phyloP scores from a whole-genome alignment of 2,888 invertebrate genomes.

The Petrolisthes cinctipes region DNA sequence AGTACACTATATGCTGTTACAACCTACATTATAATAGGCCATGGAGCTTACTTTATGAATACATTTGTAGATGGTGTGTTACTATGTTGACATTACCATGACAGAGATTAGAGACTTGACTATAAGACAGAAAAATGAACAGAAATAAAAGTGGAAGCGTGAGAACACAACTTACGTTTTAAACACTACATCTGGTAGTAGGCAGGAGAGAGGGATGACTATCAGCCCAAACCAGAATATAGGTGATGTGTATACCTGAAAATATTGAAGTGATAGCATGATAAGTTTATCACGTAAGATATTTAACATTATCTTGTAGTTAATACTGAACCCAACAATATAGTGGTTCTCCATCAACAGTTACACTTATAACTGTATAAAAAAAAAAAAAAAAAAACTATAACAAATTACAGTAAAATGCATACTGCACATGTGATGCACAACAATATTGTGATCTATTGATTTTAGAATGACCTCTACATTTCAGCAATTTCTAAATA shows the following conservation, averaged over 20 bases:
- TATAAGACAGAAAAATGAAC: no score
- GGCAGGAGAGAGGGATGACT: slow-evolving; percentile 87
- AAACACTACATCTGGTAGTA: slow-evolving; percentile 88
- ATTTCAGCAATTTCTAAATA: no score
- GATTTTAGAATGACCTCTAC: no score
- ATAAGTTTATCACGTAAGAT: neutral
- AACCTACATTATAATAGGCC: neutral
- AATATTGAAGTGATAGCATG: slow-evolving; percentile 66
- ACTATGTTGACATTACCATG: no score
- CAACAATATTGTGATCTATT: no score
- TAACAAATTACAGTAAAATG: neutral
- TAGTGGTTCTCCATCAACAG: neutral
- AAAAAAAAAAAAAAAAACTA: neutral
- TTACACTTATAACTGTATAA: neutral
- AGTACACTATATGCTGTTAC: neutral
- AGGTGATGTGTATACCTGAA: slow-evolving; percentile 86
- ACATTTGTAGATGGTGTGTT: no score
- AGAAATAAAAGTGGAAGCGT: no score
- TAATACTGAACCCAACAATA: neutral
- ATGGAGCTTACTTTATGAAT: no score
- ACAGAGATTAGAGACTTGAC: neutral
- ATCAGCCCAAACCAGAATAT: slow-evolving; percentile 95
- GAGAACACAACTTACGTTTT: slow-evolving; percentile 81
- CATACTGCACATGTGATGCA: no score
- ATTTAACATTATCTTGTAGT: neutral